Evolutionary conservation across 2,888 invertebrate genomes (phyloP).

Genomic region (Listrodromus nycthemerus): DNA sequence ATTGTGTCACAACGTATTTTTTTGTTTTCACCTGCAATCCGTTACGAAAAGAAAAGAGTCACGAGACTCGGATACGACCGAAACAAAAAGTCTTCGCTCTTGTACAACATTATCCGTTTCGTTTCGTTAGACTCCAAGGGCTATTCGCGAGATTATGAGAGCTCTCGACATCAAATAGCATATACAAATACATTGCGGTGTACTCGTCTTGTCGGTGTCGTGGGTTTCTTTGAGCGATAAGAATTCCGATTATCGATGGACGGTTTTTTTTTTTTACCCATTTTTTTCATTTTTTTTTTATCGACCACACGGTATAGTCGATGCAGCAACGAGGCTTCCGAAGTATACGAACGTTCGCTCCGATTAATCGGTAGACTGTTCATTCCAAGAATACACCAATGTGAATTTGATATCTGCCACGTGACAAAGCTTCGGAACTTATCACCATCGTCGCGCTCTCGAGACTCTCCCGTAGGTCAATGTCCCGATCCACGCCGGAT

Average conservation of each 20-base stretch:
- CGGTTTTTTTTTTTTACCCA: not conserved
- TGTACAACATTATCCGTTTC: conserved; percentile 1
- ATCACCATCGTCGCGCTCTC: conserved; percentile 35
- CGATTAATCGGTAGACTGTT: conserved; percentile 55
- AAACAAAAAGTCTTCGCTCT: conserved; percentile 22
- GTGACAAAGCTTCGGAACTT: conserved; percentile 37
- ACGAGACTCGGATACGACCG: conserved; percentile 2
- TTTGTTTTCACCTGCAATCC: not conserved
- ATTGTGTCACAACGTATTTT: conserved; percentile 6
- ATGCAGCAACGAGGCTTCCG: conserved; percentile 19
- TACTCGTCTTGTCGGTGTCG: conserved; percentile 5
- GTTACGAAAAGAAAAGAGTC: conserved; percentile 12
- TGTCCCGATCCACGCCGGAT: conserved; percentile 60
- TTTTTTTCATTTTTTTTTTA: conserved; percentile 25
- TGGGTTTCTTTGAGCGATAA: conserved; percentile 22
- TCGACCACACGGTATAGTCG: not conserved
- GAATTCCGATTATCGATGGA: conserved; percentile 9
- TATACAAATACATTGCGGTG: conserved; percentile 18
- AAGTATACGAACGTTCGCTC: conserved; percentile 21
- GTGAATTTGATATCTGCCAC: conserved; percentile 37
- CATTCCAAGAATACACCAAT: conserved; percentile 16
- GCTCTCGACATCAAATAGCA: conserved; percentile 48
- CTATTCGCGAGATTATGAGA: conserved; percentile 25
- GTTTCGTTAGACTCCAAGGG: conserved; percentile 25
- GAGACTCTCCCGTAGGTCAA: conserved; percentile 57